Evolutionary conservation across 2,888 invertebrate genomes (phyloP).

Genomic region (Melieria crassipennis): DNA sequence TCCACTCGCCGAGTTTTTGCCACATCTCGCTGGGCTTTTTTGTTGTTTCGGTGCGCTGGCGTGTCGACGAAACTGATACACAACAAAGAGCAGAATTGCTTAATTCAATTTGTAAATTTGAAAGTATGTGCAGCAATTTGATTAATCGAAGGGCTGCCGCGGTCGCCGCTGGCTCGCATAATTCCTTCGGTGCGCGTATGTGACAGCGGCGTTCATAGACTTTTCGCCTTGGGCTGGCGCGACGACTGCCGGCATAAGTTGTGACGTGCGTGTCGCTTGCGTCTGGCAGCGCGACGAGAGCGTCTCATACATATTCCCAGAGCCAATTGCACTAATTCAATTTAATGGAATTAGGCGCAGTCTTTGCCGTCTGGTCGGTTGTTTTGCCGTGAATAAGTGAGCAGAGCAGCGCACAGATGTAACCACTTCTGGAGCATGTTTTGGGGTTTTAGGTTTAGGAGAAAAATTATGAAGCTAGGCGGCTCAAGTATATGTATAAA

Average conservation of each 20-base stretch:
- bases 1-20: no score
- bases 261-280: no score
- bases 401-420: not conserved
- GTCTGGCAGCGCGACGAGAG: not conserved
- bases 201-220: no score
- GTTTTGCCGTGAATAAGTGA: conserved; percentile 8
- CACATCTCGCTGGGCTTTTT: no score
- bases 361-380: conserved; percentile 16
- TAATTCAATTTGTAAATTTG: conserved; percentile 39
- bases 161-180: not conserved
- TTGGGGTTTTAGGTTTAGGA: no score
- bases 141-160: conserved; percentile 36
- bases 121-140: conserved; percentile 38
- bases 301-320: conserved; percentile 14
- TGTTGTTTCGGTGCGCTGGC: not conserved
- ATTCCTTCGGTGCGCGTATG: not conserved
- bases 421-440: no score
- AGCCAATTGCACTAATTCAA: conserved; percentile 32
- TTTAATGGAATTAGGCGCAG: conserved; percentile 31
- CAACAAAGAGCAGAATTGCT: conserved; percentile 21
- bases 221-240: no score
- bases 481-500: no score
- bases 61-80: not conserved
- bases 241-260: no score
- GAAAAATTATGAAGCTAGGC: no score